Percentiles rank a stretch among this genome's conserved stretches.
phyloP scores from a whole-genome alignment of 1,140 invertebrate species.

The Araneus ventricosus region DNA sequence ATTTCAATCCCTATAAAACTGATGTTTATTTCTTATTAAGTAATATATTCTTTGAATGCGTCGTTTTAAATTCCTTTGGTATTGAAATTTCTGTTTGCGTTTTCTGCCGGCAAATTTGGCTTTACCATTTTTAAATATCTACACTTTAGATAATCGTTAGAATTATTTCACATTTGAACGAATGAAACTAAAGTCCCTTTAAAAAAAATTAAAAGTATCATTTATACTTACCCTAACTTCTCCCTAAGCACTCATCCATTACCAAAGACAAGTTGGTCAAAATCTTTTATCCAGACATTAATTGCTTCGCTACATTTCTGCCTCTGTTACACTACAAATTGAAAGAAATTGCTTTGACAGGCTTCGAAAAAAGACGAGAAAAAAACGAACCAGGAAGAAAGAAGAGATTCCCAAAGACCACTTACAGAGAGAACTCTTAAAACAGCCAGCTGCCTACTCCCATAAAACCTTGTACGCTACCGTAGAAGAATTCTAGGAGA shows the following conservation, averaged over 20 bases:
- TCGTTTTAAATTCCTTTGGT: too few relatives aligned
- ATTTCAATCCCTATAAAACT: too few relatives aligned
- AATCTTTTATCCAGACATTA: neutral
- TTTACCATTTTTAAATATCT: too few relatives aligned
- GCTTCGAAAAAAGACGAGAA: neutral
- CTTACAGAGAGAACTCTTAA: conserved; percentile 36
- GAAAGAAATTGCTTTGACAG: conserved; percentile 6
- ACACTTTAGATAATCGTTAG: too few relatives aligned
- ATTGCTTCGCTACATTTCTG: neutral
- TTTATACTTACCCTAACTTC: too few relatives aligned
- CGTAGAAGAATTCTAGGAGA: neutral
- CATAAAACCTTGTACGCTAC: conserved; percentile 2
- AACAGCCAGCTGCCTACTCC: neutral
- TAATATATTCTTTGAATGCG: too few relatives aligned
- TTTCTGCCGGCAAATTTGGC: too few relatives aligned
- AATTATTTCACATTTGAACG: too few relatives aligned
- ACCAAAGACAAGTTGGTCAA: neutral
- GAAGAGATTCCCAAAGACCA: neutral
- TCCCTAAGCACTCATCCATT: neutral
- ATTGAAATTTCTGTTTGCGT: too few relatives aligned
- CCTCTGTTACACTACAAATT: neutral
- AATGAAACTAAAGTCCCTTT: too few relatives aligned
- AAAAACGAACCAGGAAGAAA: neutral
- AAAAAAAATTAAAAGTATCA: too few relatives aligned
- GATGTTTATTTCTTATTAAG: too few relatives aligned